These are phyloP conservation scores for Crossaster papposus DNA, from an alignment of 53 echinoderm and acorn worm species.

Conservation along the genomic window DNA sequence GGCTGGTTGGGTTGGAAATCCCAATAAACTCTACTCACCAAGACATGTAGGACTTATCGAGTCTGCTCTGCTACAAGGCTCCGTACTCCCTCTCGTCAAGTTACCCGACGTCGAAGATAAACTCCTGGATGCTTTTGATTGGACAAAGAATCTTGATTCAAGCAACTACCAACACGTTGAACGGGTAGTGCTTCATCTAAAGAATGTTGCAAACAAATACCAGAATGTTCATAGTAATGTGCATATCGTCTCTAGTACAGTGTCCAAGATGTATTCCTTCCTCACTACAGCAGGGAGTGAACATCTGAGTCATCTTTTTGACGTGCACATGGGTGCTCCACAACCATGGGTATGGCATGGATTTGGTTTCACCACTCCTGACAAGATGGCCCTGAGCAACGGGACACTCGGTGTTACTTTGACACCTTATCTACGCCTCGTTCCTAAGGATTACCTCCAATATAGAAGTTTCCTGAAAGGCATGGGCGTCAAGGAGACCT, in stretches of 20 bases:
- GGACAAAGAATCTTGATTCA: conserved; percentile 12
- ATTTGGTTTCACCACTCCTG: conserved; percentile 59
- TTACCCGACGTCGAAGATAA: not conserved
- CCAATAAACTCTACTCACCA: conserved; percentile 28
- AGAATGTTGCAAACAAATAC: conserved; percentile 17
- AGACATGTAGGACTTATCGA: conserved; percentile 33
- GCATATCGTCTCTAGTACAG: not conserved
- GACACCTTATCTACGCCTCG: conserved; percentile 48
- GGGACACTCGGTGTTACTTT: conserved; percentile 42
- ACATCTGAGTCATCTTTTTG: not conserved
- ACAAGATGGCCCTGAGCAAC: conserved; percentile 47
- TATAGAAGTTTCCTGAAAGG: not conserved
- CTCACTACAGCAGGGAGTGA: not conserved
- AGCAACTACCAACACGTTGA: conserved; percentile 49
- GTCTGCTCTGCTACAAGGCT: conserved; percentile 44
- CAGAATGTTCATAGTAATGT: not conserved
- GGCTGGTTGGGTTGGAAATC: conserved; percentile 55
- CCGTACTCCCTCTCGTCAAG: conserved; percentile 25
- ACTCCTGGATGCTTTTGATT: conserved; percentile 25
- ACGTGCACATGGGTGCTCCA: not conserved
- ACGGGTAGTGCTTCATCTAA: conserved; percentile 37
- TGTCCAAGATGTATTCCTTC: conserved; percentile 33
- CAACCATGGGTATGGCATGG: conserved; percentile 73
- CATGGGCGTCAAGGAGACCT: conserved; percentile 45
- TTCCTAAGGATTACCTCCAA: conserved; percentile 14